A percentile compares a stretch with the other conserved stretches of the same genome.
Evolutionary conservation across 2,888 invertebrate species (phyloP).

Genomic region (Drosophila niveifrons): DNA sequence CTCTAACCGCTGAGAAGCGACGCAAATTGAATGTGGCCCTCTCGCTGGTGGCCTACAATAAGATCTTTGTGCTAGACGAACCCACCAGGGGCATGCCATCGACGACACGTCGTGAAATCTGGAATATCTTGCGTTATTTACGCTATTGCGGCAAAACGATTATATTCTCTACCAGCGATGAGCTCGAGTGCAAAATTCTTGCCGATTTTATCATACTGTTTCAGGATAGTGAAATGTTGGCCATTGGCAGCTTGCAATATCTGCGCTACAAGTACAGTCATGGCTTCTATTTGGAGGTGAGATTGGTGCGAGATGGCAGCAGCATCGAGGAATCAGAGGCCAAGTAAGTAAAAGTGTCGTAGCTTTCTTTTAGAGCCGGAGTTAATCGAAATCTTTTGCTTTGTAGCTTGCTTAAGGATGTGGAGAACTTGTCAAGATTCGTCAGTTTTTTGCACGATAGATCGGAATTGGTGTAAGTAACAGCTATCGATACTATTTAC

Average conservation of each 20-base stretch:
- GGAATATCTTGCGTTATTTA: conserved; percentile 90
- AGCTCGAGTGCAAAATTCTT: conserved; percentile 93
- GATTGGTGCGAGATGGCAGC: conserved; percentile 69
- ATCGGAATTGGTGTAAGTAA: conserved; percentile 71
- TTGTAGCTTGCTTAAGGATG: conserved; percentile 69
- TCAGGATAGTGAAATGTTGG: conserved; percentile 91
- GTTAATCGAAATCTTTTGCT: not conserved
- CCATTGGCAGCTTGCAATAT: conserved; percentile 90
- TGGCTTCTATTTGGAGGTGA: conserved; percentile 84
- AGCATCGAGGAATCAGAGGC: conserved; percentile 63
- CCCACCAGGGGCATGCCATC: conserved; percentile 88
- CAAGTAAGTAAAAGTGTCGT: conserved; percentile 56
- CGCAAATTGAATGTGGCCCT: conserved; percentile 90
- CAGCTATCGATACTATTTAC: not conserved
- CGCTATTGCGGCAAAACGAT: conserved; percentile 90
- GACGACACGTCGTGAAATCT: conserved; percentile 91
- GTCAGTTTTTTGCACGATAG: conserved; percentile 71
- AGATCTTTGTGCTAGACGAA: conserved; percentile 89
- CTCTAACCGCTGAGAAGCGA: conserved; percentile 89
- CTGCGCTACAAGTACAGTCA: conserved; percentile 90
- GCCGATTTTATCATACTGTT: conserved; percentile 92
- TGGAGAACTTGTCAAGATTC: conserved; percentile 72
- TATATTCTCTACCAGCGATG: conserved; percentile 92
- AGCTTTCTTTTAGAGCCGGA: not conserved
- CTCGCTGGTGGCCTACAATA: conserved; percentile 89